These are phyloP conservation scores for Olivierus martensii DNA, from an alignment of 1,140 invertebrate species.

Conservation along the genomic window DNA sequence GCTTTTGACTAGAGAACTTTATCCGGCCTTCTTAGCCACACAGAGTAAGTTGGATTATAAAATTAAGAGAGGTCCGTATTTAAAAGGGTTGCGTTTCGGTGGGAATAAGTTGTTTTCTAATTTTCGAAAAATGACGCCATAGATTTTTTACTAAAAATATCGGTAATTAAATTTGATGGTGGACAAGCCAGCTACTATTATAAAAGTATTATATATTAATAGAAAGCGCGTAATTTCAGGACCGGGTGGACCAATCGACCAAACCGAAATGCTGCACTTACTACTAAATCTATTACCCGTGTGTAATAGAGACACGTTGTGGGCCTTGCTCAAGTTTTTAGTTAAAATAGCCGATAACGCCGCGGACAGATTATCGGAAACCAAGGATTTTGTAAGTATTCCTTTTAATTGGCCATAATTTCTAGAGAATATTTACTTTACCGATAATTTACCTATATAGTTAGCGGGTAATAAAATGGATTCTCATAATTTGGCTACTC, in stretches of 20 bases:
- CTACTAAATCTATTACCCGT: neutral
- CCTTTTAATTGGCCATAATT: no score
- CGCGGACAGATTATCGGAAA: neutral
- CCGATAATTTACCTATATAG: conserved; percentile 21
- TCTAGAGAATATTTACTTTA: no score
- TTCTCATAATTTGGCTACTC: conserved; percentile 71
- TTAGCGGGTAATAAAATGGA: conserved; percentile 85
- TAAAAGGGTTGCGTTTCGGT: neutral
- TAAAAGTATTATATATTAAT: no score
- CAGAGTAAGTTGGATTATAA: conserved; percentile 65
- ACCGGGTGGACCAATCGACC: neutral
- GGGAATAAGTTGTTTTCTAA: neutral
- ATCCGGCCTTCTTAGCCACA: conserved; percentile 74
- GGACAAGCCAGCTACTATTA: no score
- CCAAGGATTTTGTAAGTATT: no score
- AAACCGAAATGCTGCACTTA: neutral
- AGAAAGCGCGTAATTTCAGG: no score
- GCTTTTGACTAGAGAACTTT: conserved; percentile 71
- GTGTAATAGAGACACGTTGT: neutral
- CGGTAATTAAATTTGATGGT: no score
- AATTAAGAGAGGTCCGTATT: neutral
- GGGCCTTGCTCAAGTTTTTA: neutral
- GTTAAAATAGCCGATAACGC: neutral
- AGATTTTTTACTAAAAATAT: no score
- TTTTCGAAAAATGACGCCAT: no score